These are phyloP conservation scores for Yponomeuta malinellus DNA, from an alignment of 2,888 invertebrate genomes.

Conservation along the genomic window DNA sequence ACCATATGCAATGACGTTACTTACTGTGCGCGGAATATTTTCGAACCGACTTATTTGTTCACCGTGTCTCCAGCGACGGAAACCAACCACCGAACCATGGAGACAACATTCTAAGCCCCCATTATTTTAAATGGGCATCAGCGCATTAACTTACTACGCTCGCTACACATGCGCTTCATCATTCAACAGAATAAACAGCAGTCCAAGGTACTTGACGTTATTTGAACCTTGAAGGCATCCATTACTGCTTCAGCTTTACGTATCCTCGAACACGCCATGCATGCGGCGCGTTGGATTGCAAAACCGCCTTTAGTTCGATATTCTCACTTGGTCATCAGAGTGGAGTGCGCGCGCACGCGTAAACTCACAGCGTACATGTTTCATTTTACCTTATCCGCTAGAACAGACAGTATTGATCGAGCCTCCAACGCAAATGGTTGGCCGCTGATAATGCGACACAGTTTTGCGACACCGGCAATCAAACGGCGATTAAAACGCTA, in stretches of 20 bases:
- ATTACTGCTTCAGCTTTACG: slow-evolving; percentile 36
- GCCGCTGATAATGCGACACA: slow-evolving; percentile 56
- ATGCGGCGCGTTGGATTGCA: not conserved
- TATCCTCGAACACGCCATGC: slow-evolving; percentile 24
- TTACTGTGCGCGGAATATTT: no score
- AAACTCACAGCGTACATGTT: slow-evolving; percentile 19
- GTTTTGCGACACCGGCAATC: slow-evolving; percentile 6
- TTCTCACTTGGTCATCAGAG: not conserved
- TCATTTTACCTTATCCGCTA: slow-evolving; percentile 44
- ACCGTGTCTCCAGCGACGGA: not conserved
- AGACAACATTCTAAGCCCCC: not conserved
- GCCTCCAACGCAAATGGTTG: slow-evolving; percentile 45
- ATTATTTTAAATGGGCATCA: slow-evolving; percentile 2
- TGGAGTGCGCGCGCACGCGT: slow-evolving; percentile 13
- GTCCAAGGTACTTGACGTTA: slow-evolving; percentile 27
- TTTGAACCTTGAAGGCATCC: slow-evolving; percentile 42
- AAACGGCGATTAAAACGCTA: not conserved
- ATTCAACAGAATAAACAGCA: slow-evolving; percentile 50
- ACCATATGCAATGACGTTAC: no score
- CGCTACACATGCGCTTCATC: slow-evolving; percentile 52
- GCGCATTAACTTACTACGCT: not conserved
- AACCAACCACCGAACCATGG: slow-evolving; percentile 2
- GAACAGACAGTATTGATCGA: slow-evolving; percentile 70
- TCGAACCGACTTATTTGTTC: no score
- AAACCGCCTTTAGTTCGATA: not conserved